Evolutionary conservation across 2,797 vertebrate genomes (phyloP).

Genomic region (Gallinago stenura): DNA sequence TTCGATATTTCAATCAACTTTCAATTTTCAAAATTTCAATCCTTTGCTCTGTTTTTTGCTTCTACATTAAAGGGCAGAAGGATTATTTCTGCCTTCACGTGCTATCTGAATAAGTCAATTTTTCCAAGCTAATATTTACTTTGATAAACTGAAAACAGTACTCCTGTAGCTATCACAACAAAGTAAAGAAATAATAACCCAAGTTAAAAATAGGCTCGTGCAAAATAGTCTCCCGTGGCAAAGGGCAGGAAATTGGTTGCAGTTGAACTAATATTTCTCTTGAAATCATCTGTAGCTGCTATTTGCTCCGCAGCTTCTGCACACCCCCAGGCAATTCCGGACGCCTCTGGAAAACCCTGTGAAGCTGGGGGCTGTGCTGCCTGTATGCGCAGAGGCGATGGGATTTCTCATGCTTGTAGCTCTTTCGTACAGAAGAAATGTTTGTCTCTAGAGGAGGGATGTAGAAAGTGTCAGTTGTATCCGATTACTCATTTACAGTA

Average conservation of each 20-base stretch:
- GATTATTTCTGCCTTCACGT: background rate
- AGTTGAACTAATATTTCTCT: slow-evolving; percentile 58
- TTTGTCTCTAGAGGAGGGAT: background rate
- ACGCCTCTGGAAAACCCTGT: background rate
- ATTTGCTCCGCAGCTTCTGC: background rate
- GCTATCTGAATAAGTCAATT: background rate
- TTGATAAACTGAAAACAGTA: background rate
- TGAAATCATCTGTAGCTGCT: background rate
- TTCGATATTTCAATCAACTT: background rate
- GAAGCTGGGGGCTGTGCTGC: background rate
- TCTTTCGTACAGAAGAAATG: background rate
- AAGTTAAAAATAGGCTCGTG: background rate
- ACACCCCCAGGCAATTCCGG: background rate
- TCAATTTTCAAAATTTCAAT: background rate
- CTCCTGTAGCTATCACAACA: background rate
- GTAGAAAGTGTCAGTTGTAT: background rate
- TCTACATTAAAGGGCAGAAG: background rate
- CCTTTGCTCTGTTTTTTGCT: background rate
- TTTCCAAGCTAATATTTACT: background rate
- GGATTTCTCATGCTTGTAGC: background rate
- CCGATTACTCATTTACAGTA: background rate
- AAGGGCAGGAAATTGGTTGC: slow-evolving; percentile 59
- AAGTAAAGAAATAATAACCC: background rate
- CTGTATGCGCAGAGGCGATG: background rate
- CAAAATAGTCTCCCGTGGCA: slow-evolving; percentile 9